Evolutionary conservation across 2,797 vertebrate genomes (phyloP).

Genomic region (Jordanella pulchra): DNA sequence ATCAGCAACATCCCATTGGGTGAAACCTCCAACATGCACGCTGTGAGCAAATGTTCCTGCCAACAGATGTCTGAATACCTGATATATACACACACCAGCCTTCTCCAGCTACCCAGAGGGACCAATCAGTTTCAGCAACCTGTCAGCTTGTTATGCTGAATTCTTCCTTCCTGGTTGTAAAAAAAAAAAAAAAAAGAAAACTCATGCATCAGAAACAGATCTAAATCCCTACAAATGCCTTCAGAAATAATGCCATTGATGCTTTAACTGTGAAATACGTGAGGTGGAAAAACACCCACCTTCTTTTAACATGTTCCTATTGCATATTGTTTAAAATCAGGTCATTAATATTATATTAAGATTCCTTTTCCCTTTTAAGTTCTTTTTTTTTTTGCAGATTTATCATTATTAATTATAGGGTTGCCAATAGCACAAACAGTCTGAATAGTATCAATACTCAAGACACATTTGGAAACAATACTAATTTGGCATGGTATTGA

Average conservation of each 20-base stretch:
- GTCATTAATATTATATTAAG: neutral
- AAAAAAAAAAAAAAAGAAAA: constrained; percentile 37
- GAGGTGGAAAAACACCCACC: neutral
- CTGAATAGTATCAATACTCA: too few species aligned
- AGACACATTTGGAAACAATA: too few species aligned
- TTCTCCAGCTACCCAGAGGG: constrained; percentile 67
- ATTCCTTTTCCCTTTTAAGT: neutral
- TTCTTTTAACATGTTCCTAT: neutral
- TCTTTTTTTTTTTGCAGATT: neutral
- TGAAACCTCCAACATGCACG: constrained; percentile 61
- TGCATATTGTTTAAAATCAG: neutral
- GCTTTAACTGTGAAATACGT: constrained; percentile 4
- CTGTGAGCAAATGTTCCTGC: constrained; percentile 46
- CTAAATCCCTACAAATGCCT: constrained; percentile 42
- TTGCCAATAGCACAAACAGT: too few species aligned
- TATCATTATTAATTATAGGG: too few species aligned
- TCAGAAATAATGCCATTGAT: constrained; percentile 32
- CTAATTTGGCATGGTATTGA: too few species aligned
- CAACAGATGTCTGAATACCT: constrained; percentile 70
- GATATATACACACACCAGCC: constrained; percentile 57
- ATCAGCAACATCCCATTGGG: constrained; percentile 52
- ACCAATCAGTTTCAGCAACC: constrained; percentile 75
- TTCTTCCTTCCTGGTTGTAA: constrained; percentile 44
- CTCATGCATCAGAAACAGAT: constrained; percentile 48
- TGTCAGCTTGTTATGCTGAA: constrained; percentile 60